A percentile compares a stretch with the other conserved stretches of the same genome.
These are phyloP conservation scores for Orgyia antiqua DNA, from an alignment of 2,888 invertebrate species.

Conservation along the genomic window DNA sequence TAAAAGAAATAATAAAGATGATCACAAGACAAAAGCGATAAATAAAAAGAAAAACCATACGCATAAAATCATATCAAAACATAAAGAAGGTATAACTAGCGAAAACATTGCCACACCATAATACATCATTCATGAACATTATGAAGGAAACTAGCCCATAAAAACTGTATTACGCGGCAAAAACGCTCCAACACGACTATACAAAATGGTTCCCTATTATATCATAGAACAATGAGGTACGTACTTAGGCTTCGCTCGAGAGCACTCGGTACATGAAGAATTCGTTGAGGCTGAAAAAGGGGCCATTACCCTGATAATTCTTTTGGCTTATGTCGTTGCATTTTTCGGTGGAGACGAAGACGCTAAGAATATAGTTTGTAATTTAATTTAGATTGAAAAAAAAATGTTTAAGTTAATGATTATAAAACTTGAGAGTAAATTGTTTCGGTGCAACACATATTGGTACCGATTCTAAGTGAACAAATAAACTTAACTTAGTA, in stretches of 20 bases:
- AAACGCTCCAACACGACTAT: slow-evolving; percentile 26
- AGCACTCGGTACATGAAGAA: slow-evolving; percentile 29
- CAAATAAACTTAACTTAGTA: no score
- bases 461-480: no score
- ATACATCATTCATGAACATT: slow-evolving; percentile 26
- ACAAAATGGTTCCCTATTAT: slow-evolving; percentile 37
- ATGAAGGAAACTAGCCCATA: slow-evolving; percentile 33
- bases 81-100: neutral
- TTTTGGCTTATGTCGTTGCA: slow-evolving; percentile 6
- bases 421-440: no score
- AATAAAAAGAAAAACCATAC: no score
- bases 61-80: neutral
- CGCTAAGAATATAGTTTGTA: no score
- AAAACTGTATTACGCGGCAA: slow-evolving; percentile 33
- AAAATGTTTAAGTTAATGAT: no score
- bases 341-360: neutral
- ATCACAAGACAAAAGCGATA: no score
- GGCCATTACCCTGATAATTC: slow-evolving; percentile 17
- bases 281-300: slow-evolving; percentile 21
- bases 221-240: slow-evolving; percentile 42
- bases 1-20: no score
- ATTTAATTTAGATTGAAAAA: no score
- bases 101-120: slow-evolving; percentile 15
- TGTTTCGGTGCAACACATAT: no score
- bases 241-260: slow-evolving; percentile 28